Base-by-base conservation (phyloP, 2,797 vertebrate species). In the Pteronotus mesoamericanus region DNA sequence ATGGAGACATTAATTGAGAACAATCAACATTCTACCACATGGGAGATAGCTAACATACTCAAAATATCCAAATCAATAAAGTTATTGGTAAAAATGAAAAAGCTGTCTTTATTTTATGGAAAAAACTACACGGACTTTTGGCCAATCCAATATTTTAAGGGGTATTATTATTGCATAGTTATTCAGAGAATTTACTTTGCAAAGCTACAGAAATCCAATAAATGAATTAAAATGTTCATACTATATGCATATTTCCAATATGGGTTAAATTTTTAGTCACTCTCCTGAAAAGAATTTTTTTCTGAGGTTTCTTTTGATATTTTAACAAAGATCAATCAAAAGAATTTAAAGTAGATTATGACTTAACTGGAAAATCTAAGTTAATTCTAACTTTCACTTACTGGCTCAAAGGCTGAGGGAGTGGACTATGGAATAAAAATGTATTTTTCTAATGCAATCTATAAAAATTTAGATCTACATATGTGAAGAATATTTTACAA, bases 371-470 rank as follows among this genome's bases (percentile, higher is more conserved):
- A 71, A 86, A 86, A 55, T 91, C 22, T 85, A 9, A 93, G 89
- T 26, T 55, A 86, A 93, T 78, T 66, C 55, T 80, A 8, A 64
- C 32, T 21, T 77, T 96, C 39, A 79, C 51, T 48, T 85, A 64
- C 15, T n/a, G 21, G 14, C 74, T 94, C 57, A 79, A 92, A 97
- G 61, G 12, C 44, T 78, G 39, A 91, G n/a, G 34, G n/a, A 91
- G n/a, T 34, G n/a, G 4, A 12, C 74, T 96, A 96, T 84, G 78
- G 97, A 97, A 95, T 79, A 87, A 44, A 69, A 94, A 42, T 48
- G 69, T 85, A 8, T 32, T 86, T 92, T 77, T 37, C 75, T 84
- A 61, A 88, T 51, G 15, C 69, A 93, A 82, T 57, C 39, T 79
- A 21, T 84, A 84, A 84, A 83, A 91, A 95, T 89, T 92, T 91